Conservation (phyloP, 2,797 vertebrate species). For the Thripadectes ignobilis region DNA sequence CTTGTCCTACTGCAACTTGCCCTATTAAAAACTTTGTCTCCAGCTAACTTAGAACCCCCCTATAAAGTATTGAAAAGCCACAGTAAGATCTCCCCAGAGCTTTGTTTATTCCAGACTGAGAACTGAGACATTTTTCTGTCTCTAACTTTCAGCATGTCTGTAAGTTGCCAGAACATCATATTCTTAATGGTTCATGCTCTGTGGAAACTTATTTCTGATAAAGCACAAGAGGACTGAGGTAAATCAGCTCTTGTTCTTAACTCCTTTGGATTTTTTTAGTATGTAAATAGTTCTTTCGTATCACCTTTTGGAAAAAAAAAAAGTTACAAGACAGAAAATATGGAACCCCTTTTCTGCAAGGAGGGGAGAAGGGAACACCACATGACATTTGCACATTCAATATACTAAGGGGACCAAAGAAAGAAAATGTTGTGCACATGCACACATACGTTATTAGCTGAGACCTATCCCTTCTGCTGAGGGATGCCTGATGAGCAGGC, state of each 20-base stretch:
- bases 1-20: rapidly evolving
- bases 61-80: neutral
- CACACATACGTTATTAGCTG: neutral
- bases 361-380: neutral
- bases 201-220: neutral
- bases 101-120: neutral
- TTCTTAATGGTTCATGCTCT: neutral
- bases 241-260: neutral
- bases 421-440: rapidly evolving
- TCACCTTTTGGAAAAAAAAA: neutral
- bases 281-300: neutral
- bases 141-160: neutral
- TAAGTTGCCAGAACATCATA: neutral
- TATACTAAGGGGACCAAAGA: neutral
- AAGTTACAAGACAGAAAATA: neutral
- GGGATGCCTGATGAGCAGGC: neutral
- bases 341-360: neutral
- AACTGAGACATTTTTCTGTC: neutral
- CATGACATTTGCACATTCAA: rapidly evolving
- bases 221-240: neutral
- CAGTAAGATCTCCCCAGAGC: neutral
- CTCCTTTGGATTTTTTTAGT: neutral
- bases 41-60: neutral
- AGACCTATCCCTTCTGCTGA: neutral
- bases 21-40: neutral